Percentiles rank a stretch among this genome's conserved stretches.
Conservation (phyloP, 2,888 invertebrate species). For the Masnerella sp. region DNA sequence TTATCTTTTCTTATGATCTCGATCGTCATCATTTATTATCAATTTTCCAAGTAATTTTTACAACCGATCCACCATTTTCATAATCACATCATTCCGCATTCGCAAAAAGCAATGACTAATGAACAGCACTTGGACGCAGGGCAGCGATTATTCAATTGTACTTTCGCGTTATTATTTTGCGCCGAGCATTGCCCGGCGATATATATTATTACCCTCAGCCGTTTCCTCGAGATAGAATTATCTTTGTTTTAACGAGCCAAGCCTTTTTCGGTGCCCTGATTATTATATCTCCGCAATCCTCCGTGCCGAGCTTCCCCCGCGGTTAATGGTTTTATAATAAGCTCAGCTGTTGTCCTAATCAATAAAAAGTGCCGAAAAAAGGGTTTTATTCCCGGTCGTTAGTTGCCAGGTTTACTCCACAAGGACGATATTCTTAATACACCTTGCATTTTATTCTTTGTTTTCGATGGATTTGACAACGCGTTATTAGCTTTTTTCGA, state of each 20-base stretch:
- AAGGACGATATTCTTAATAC: conserved; percentile 40
- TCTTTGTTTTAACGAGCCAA: conserved; percentile 57
- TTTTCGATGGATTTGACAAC: conserved; percentile 17
- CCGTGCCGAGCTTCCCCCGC: conserved; percentile 26
- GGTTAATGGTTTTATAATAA: conserved; percentile 72
- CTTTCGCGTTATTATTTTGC: conserved; percentile 26
- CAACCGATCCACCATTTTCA: no score
- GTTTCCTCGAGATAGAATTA: conserved; percentile 53
- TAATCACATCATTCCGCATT: no score
- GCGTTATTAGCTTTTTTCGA: conserved; percentile 1
- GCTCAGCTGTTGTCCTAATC: conserved; percentile 65
- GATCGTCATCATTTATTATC: no score
- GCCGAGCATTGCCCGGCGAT: conserved; percentile 10
- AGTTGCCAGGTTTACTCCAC: conserved; percentile 37
- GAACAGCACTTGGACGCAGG: neutral
- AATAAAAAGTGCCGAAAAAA: conserved; percentile 52
- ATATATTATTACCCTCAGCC: conserved; percentile 46
- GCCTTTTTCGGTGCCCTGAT: conserved; percentile 55
- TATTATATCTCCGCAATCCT: conserved; percentile 55
- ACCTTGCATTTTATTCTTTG: conserved; percentile 26
- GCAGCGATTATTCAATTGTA: conserved; percentile 30
- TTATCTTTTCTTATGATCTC: no score
- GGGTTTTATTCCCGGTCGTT: conserved; percentile 61
- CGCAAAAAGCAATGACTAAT: conserved; percentile 11
- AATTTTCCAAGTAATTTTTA: no score